phyloP scores from a whole-genome alignment of 2,888 invertebrate genomes.

The Agriopis aurantiaria region DNA sequence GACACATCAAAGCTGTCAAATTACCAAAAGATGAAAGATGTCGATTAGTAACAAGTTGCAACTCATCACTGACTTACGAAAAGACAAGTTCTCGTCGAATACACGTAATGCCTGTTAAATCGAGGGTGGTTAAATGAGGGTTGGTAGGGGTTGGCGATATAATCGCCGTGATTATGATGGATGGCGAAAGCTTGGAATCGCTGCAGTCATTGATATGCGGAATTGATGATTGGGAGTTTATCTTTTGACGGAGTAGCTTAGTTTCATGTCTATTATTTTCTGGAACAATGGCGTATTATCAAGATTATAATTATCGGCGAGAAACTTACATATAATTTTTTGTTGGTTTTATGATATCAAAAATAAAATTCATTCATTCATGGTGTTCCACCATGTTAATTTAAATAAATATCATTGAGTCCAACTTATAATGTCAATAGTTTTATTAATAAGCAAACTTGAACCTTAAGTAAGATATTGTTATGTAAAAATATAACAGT shows the following conservation, averaged over 20 bases:
- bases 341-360: no score
- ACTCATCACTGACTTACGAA: slow-evolving; percentile 51
- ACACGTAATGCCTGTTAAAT: slow-evolving; percentile 82
- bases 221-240: slow-evolving; percentile 42
- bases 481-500: no score
- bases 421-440: no score
- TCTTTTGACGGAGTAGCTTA: slow-evolving; percentile 22
- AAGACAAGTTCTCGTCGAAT: slow-evolving; percentile 72
- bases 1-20: slow-evolving; percentile 60
- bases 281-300: background rate
- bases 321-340: background rate
- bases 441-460: no score
- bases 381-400: no score
- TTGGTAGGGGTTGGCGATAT: slow-evolving; percentile 78
- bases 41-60: slow-evolving; percentile 42
- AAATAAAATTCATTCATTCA: no score
- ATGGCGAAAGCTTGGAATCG: slow-evolving; percentile 58
- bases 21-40: slow-evolving; percentile 60
- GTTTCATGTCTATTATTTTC: slow-evolving; percentile 3
- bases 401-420: no score
- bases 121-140: slow-evolving; percentile 79
- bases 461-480: no score
- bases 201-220: slow-evolving; percentile 45
- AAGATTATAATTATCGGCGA: background rate
- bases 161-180: slow-evolving; percentile 84